These are phyloP conservation scores for Nesidiocoris tenuis DNA, from an alignment of 2,888 invertebrate genomes.

Conservation along the genomic window DNA sequence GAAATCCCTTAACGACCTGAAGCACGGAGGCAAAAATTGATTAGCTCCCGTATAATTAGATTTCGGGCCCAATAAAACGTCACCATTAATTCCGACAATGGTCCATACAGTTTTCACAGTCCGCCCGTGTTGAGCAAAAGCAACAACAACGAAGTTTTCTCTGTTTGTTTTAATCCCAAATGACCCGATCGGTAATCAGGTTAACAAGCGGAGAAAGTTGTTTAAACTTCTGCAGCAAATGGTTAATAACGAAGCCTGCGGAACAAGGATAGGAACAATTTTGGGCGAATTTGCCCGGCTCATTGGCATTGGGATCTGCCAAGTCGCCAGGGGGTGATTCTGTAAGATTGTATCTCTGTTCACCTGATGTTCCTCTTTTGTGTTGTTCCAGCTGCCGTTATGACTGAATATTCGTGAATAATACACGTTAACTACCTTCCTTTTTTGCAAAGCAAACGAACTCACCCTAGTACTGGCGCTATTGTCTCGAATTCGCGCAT, in stretches of 20 bases:
- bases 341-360: conserved; percentile 18
- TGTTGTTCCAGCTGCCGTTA: conserved; percentile 11
- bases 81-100: background rate
- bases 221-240: background rate
- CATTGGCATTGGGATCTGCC: background rate
- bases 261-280: background rate
- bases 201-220: conserved; percentile 1
- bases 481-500: no score
- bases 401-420: conserved; percentile 15
- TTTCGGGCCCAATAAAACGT: background rate
- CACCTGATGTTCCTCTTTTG: background rate
- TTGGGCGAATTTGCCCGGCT: background rate
- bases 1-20: background rate
- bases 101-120: no score
- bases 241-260: background rate
- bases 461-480: background rate
- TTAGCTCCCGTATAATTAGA: conserved; percentile 9
- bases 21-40: background rate
- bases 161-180: conserved; percentile 12
- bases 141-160: background rate
- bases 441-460: background rate
- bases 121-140: background rate
- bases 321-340: conserved; percentile 17
- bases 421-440: conserved; percentile 15
- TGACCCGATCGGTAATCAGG: conserved; percentile 14